Evolutionary conservation across 1,140 invertebrate genomes (phyloP), one percentile per base, ranked within the genome.

Genomic region (Heliconius melpomene): DNA sequence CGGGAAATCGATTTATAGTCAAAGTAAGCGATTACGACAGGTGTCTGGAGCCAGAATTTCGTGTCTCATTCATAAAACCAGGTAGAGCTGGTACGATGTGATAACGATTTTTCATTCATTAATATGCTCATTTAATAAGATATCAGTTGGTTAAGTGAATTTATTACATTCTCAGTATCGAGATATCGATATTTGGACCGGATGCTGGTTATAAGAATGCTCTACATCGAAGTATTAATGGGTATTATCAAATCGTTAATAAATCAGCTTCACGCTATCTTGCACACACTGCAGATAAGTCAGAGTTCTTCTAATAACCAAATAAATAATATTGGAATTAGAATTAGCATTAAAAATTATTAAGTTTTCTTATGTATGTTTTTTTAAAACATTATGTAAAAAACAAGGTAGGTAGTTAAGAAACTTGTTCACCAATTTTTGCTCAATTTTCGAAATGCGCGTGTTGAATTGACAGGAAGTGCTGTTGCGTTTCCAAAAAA

Each of bases 1-100:
- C 81, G 81, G 81, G 78, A 83, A 78, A 77, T 75, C 70, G 70
- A 79, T 80, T 77, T 83, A 82, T 81, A 74, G 50, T 81, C 40
- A 81, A 78, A n/a, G 57, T 78, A n/a, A 75, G 38, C 38, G 66
- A 81, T 78, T 74, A 77, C 73, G 80, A 66, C 80, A 81, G 80
- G 80, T 81, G 80, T 72, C 76, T 60, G 72, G 60, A 78, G 77
- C 57, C 75, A 78, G 80, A 81, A 75, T 75, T 77, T 80, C 60
- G 71, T 77, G 40, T 75, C 72, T 66, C 80, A 81, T 81, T 81
- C 80, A 81, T 81, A 81, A 80, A 81, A 81, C 73, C 36, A 71
- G 80, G 76, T 60, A 72, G 52, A 82, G 72, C 82, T 71, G 71
- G 50, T 74, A 73, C 52, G 66, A 57, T 57, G 72, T 77, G 71